Evolutionary conservation across 2,888 invertebrate genomes (phyloP), one percentile per base, ranked within the genome.

Genomic region (Calliphora vomitoria): DNA sequence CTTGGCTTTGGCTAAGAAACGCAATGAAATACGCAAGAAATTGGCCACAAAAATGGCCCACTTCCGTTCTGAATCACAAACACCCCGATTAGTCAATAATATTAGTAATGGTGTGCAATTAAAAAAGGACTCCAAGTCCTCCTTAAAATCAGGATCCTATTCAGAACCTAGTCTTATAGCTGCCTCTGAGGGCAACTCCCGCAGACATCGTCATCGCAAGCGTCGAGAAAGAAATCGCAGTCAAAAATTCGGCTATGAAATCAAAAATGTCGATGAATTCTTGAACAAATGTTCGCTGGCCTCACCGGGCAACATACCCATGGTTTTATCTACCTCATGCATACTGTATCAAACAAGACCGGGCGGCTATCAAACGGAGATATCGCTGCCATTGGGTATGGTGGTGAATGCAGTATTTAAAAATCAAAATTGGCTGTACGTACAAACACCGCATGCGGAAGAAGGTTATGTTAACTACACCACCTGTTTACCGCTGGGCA

Each of bases 391-490:
- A 0, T 94, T 97, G 85, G 97, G 97, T 5, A 97, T 97, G 93
- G 97, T 97, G 4, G 97, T 97, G 13, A 97, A 97, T 92, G 97
- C 97, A 0, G 96, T 97, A 38, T 97, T 97, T 93, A 97, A 97
- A 93, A 97, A 97, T 91, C 96, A 97, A 90, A 96, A 96, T 90
- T 97, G 97, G 97, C 93, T 97, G 53, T 97, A 97, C 91, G 97
- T 96, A 20, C 97, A 97, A 93, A 97, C 97, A 0, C 97, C 97
- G 3, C 97, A 97, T 90, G 97, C 96, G 0, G 96, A 97, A 89
- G 97, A 97, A 92, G 97, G 97, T 0, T 97, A 97, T 90, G 96
- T 97, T 31, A 95, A 96, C 88, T 97, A 97, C 89, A 95, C 95
- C 18, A 96, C 97, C 3, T 97, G 97, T 91, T 92, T 97, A 88